Conservation (phyloP, 2,797 vertebrate species). For the Atherinosoma microstoma region DNA sequence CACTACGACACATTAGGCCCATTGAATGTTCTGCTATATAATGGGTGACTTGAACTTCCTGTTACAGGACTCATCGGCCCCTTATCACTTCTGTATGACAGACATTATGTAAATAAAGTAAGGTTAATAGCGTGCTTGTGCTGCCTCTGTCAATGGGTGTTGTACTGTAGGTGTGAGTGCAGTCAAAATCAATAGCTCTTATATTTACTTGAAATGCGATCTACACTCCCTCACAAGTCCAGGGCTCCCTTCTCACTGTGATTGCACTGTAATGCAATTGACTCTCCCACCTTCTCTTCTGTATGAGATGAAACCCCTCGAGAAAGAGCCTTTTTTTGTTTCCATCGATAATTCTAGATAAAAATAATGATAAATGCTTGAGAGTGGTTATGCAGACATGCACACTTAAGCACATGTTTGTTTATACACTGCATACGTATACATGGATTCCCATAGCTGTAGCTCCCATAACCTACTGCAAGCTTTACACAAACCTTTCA, state of each 20-base stretch:
- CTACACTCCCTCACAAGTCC: constrained; percentile 49
- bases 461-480: no score
- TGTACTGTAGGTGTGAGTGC: constrained; percentile 55
- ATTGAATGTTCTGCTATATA: constrained; percentile 6
- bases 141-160: constrained; percentile 31
- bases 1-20: constrained; percentile 30
- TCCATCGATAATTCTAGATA: constrained; percentile 36
- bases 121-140: constrained; percentile 23
- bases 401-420: neutral
- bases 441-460: constrained; percentile 47
- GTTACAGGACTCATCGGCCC: constrained; percentile 17
- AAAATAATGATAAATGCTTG: constrained; percentile 38
- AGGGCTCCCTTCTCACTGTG: constrained; percentile 39
- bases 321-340: constrained; percentile 26
- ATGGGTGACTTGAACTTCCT: constrained; percentile 7
- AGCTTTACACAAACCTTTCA: constrained; percentile 59
- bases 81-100: constrained; percentile 20
- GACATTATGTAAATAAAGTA: constrained; percentile 46
- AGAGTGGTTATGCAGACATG: constrained; percentile 24
- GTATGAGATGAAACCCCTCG: constrained; percentile 17
- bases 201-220: constrained; percentile 72
- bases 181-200: constrained; percentile 73
- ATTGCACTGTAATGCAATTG: constrained; percentile 68
- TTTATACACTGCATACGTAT: constrained; percentile 41
- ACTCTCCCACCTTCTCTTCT: constrained; percentile 52